A percentile compares a stretch with the other conserved stretches of the same genome.
phyloP scores from a whole-genome alignment of 2,113 vertebrate genomes.

The Erythrocebus patas region DNA sequence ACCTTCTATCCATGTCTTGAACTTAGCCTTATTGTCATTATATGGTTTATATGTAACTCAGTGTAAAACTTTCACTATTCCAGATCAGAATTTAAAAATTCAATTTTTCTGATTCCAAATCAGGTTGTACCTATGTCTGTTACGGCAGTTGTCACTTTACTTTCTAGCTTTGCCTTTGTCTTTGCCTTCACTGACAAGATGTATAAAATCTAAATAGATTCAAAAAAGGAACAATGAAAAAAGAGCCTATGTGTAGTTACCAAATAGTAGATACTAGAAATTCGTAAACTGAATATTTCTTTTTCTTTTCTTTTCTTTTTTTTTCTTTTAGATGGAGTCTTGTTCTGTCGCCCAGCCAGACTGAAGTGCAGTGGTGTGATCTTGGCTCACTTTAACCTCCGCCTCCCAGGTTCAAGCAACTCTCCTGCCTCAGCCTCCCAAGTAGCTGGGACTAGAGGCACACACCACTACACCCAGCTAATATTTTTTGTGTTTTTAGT shows the following conservation, averaged over 20 bases:
- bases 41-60: neutral
- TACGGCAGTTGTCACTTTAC: neutral
- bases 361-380: too few relatives aligned
- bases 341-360: too few relatives aligned
- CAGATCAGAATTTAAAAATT: neutral
- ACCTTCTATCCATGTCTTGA: neutral
- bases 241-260: neutral
- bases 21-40: neutral
- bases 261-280: neutral
- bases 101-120: neutral
- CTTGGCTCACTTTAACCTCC: too few relatives aligned
- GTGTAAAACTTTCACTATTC: neutral
- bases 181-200: neutral
- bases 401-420: too few relatives aligned
- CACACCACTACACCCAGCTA: too few relatives aligned
- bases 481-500: too few relatives aligned
- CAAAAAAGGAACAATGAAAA: neutral
- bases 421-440: too few relatives aligned
- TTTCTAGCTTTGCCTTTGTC: neutral
- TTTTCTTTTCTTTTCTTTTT: too few relatives aligned
- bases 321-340: too few relatives aligned
- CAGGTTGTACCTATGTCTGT: neutral
- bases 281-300: neutral
- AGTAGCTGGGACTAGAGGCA: too few relatives aligned
- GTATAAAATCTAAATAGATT: neutral